Conservation (phyloP, 2,113 vertebrate genomes). For the Axis porcinus region DNA sequence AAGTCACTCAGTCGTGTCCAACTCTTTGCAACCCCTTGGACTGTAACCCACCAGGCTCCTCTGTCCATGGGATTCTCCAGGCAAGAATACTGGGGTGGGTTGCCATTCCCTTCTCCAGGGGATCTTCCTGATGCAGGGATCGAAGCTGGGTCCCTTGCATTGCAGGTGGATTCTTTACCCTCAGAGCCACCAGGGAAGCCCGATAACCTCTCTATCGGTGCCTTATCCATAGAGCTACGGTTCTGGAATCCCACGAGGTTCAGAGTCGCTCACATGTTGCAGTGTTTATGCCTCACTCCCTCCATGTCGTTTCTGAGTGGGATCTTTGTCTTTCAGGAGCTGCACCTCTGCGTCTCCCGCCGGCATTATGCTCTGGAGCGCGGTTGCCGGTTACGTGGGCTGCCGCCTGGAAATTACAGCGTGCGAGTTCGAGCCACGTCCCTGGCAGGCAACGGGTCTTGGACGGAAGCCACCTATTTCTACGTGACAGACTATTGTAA, state of each 20-base stretch:
- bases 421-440: constrained; percentile 93
- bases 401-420: constrained; percentile 94
- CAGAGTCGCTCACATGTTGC: rapidly evolving
- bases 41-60: not conserved
- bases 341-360: constrained; percentile 90
- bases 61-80: not conserved
- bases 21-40: not conserved
- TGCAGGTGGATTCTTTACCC: not conserved
- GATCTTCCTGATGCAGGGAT: not conserved
- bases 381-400: constrained; percentile 87
- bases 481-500: constrained; percentile 91
- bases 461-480: constrained; percentile 91
- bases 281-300: not conserved
- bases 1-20: not conserved
- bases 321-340: constrained; percentile 76
- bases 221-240: not conserved
- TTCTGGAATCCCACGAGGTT: not conserved
- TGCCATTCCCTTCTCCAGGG: not conserved
- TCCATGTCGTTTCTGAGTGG: not conserved
- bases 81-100: not conserved
- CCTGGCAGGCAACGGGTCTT: constrained; percentile 94
- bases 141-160: not conserved
- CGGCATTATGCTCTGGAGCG: constrained; percentile 83
- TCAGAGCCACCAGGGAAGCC: not conserved
- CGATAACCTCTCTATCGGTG: not conserved